Evolutionary conservation across 2,888 invertebrate species (phyloP).

Genomic region (Cosmia trapezina): DNA sequence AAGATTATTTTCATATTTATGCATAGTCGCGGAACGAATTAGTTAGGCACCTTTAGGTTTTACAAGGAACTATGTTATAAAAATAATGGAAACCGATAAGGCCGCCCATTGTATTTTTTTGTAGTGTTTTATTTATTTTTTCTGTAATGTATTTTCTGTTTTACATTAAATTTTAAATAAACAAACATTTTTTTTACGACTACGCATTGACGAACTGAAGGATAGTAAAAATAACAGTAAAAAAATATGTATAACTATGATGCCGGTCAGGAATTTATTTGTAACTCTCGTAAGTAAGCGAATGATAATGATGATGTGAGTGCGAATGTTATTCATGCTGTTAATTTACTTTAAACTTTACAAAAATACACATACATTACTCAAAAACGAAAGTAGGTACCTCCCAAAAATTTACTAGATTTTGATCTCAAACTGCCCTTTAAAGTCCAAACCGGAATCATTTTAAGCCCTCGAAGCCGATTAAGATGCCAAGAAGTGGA

Average conservation of each 20-base stretch:
- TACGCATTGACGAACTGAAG: not conserved
- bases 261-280: not conserved
- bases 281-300: too few relatives aligned
- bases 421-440: constrained; percentile 52
- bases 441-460: constrained; percentile 62
- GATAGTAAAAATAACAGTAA: not conserved
- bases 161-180: too few relatives aligned
- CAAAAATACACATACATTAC: not conserved
- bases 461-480: constrained; percentile 66
- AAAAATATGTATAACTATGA: too few relatives aligned
- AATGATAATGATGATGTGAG: too few relatives aligned
- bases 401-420: constrained; percentile 24
- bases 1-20: constrained; percentile 17
- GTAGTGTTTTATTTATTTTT: too few relatives aligned
- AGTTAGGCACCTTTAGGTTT: not conserved
- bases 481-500: constrained; percentile 74
- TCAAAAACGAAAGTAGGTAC: not conserved
- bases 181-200: too few relatives aligned
- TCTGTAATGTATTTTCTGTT: too few relatives aligned
- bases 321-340: not conserved
- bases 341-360: not conserved
- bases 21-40: not conserved
- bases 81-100: not conserved
- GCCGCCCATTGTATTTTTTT: too few relatives aligned
- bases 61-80: not conserved